phyloP scores from a whole-genome alignment of 2,888 invertebrate species.

The Schizotus pectinicornis region DNA sequence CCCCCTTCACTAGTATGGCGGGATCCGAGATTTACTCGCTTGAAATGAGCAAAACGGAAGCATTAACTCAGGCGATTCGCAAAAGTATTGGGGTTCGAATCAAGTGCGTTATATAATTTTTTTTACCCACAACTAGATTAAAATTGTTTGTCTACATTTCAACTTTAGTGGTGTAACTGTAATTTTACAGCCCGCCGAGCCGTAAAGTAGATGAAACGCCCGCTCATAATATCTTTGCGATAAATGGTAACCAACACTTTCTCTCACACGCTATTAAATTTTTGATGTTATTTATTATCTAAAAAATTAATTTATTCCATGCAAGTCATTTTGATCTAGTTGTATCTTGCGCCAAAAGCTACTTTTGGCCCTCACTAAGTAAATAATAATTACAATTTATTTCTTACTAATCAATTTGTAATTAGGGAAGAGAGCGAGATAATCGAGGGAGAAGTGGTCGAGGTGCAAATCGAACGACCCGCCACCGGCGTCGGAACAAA shows the following conservation, averaged over 20 bases:
- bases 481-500: slow-evolving; percentile 88
- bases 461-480: slow-evolving; percentile 94
- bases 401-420: slow-evolving; percentile 14
- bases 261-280: too few relatives aligned
- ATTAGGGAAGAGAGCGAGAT: slow-evolving; percentile 95
- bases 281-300: too few relatives aligned
- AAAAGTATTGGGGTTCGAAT: slow-evolving; percentile 94
- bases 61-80: slow-evolving; percentile 93
- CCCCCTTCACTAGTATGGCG: slow-evolving; percentile 98
- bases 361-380: too few relatives aligned
- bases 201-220: too few relatives aligned
- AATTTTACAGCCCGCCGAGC: slow-evolving; percentile 2
- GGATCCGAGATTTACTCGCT: slow-evolving; percentile 98
- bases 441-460: slow-evolving; percentile 98
- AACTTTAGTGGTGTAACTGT: slow-evolving; percentile 4
- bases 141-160: too few relatives aligned
- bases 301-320: too few relatives aligned
- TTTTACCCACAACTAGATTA: too few relatives aligned
- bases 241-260: too few relatives aligned
- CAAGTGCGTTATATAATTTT: slow-evolving; percentile 45
- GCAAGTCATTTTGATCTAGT: too few relatives aligned
- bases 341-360: too few relatives aligned
- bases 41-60: slow-evolving; percentile 99
- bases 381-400: too few relatives aligned
- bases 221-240: too few relatives aligned